Percentiles rank a stretch among this genome's conserved stretches.
These are phyloP conservation scores for Phaethornis superciliosus DNA, from an alignment of 2,113 vertebrate species.

Conservation along the genomic window DNA sequence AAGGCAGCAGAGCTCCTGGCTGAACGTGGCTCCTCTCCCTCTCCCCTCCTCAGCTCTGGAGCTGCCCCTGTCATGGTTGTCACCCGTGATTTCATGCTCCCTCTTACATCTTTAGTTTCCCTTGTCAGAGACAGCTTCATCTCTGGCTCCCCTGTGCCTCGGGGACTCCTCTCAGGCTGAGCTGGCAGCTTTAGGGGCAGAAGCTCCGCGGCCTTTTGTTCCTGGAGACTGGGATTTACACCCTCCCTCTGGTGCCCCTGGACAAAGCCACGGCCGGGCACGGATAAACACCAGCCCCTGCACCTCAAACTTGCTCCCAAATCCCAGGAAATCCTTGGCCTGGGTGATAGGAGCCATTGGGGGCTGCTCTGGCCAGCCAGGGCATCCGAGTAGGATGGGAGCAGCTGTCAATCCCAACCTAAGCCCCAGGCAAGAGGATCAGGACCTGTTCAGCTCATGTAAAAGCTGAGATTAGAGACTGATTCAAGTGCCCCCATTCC, in stretches of 20 bases:
- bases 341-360: not conserved
- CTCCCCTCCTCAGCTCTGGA: conserved; percentile 50
- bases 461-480: conserved; percentile 45
- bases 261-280: not conserved
- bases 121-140: conserved; percentile 71
- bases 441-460: conserved; percentile 18
- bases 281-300: not conserved
- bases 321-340: not conserved
- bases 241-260: not conserved
- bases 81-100: conserved; percentile 75
- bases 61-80: conserved; percentile 73
- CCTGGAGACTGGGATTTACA: not conserved
- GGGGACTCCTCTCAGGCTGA: conserved; percentile 12
- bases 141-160: not conserved
- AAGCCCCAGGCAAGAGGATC: not conserved
- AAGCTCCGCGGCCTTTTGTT: not conserved
- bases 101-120: conserved; percentile 74
- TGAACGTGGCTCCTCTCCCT: conserved; percentile 46
- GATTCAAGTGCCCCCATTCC: not conserved
- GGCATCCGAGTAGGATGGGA: not conserved
- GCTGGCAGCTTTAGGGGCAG: conserved; percentile 21
- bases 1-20: not conserved
- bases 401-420: not conserved
- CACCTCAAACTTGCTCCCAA: not conserved
- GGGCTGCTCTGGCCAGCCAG: not conserved